Evolutionary conservation across 2,113 vertebrate genomes (phyloP).

Genomic region (Corydoras sp.): DNA sequence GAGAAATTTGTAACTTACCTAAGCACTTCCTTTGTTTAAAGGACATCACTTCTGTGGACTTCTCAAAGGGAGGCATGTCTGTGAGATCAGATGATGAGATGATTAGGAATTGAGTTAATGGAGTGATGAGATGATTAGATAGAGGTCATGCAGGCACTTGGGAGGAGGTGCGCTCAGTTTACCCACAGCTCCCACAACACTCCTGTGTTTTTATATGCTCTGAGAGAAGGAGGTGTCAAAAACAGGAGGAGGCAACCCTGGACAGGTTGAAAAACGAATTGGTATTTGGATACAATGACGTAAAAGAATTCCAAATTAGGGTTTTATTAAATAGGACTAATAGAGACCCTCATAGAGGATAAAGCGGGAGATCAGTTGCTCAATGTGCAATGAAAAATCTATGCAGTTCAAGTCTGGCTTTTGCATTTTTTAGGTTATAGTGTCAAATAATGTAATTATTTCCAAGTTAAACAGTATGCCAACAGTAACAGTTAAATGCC

Average conservation of each 20-base stretch:
- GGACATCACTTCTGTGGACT: constrained; percentile 68
- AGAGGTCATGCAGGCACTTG: constrained; percentile 10
- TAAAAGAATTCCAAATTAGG: too few relatives aligned
- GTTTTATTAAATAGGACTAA: too few relatives aligned
- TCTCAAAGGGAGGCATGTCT: constrained; percentile 68
- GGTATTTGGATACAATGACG: too few relatives aligned
- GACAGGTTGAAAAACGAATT: too few relatives aligned
- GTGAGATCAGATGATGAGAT: constrained; percentile 16
- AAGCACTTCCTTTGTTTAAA: constrained; percentile 76
- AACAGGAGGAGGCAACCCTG: constrained; percentile 25
- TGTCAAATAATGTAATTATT: too few relatives aligned
- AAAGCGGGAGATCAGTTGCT: too few relatives aligned
- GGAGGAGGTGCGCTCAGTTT: constrained; percentile 56
- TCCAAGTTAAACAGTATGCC: too few relatives aligned
- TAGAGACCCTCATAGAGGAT: too few relatives aligned
- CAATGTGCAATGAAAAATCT: too few relatives aligned
- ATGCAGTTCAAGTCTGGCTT: too few relatives aligned
- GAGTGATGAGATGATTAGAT: constrained; percentile 27
- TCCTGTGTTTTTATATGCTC: constrained; percentile 54
- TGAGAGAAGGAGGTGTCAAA: constrained; percentile 48
- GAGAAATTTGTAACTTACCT: constrained; percentile 51
- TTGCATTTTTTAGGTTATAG: too few relatives aligned
- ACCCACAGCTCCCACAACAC: constrained; percentile 4
- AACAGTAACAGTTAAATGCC: too few relatives aligned
- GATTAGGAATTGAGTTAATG: constrained; percentile 2